A percentile compares a stretch with the other conserved stretches of the same genome.
These are phyloP conservation scores for Candidula unifasciata DNA, from an alignment of 2,888 invertebrate genomes.

Conservation along the genomic window DNA sequence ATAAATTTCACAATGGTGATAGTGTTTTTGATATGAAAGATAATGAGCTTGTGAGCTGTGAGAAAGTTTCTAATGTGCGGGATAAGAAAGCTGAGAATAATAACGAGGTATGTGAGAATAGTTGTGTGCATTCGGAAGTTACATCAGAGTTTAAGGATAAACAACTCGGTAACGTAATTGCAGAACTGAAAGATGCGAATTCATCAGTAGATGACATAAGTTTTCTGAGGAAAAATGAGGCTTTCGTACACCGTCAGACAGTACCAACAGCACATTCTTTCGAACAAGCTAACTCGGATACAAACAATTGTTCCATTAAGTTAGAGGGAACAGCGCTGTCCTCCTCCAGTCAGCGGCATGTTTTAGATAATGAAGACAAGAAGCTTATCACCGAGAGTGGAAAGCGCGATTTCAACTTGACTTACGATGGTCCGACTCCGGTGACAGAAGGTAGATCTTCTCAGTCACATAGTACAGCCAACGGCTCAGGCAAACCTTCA, in stretches of 20 bases:
- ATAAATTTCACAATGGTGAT: slow-evolving; percentile 24
- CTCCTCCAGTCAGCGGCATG: too few species aligned
- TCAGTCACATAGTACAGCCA: too few species aligned
- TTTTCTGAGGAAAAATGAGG: not conserved
- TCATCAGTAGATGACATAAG: not conserved
- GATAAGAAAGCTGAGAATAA: not conserved
- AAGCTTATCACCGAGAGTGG: too few species aligned
- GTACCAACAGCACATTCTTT: not conserved
- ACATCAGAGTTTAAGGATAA: not conserved
- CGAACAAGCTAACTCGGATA: too few species aligned
- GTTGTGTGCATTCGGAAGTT: not conserved
- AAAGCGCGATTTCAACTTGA: too few species aligned
- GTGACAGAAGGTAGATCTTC: too few species aligned
- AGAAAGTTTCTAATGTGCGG: not conserved
- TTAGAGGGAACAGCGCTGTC: too few species aligned
- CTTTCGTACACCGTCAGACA: not conserved
- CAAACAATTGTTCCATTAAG: too few species aligned
- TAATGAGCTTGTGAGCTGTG: slow-evolving; percentile 40
- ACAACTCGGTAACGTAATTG: not conserved
- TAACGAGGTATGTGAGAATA: not conserved
- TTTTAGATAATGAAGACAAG: too few species aligned
- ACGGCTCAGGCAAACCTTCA: too few species aligned
- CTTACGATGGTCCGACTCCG: too few species aligned
- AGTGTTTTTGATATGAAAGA: not conserved
- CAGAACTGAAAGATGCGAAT: not conserved